Evolutionary conservation across 2,888 invertebrate genomes (phyloP), one percentile per base, ranked within the genome.

Genomic region (Spilosoma lubricipeda): DNA sequence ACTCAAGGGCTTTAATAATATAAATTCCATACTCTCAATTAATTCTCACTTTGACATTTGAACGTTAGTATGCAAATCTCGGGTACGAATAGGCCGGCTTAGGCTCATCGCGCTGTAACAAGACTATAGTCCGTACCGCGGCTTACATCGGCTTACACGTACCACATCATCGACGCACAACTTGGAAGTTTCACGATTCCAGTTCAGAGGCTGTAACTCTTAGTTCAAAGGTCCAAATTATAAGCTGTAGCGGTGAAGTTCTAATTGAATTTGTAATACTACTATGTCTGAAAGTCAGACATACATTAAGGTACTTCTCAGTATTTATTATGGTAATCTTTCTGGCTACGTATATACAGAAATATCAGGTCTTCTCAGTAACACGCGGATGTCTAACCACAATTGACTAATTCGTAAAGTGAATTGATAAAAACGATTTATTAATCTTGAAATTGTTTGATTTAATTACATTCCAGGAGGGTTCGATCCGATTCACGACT

Each of bases 121-220:
- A 67, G 71, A 42, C 59, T 56, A 63, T 63, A 71, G 70, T 52
- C 52, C 64, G 63, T 39, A 48, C 36, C 42, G 27, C 59, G 45
- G 72, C 71, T 78, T 74, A 78, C 73, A 75, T 27, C 67, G 67
- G 75, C 75, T 76, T 75, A 73, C 75, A 74, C 48, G 73, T 48
- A 77, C 71, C 59, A 76, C 74, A 77, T 80, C 76, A 82, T 83
- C 67, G 73, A 56, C 70, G 70, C n/a, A 70, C 73, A 77, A 71
- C 75, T 80, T 69, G 45, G 69, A 56, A 80, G 66, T 76, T 75
- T 74, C 74, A 56, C 63, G 72, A 85, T 74, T 80, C 79, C 70
- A 75, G 23, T 42, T 30, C 64, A 64, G n/a, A 67, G 67, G 68
- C 68, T 45, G 83, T 83, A 79, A 81, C 76, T 78, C 74, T 82